phyloP scores from a whole-genome alignment of 2,113 vertebrate genomes.

The Leptosomus discolor region DNA sequence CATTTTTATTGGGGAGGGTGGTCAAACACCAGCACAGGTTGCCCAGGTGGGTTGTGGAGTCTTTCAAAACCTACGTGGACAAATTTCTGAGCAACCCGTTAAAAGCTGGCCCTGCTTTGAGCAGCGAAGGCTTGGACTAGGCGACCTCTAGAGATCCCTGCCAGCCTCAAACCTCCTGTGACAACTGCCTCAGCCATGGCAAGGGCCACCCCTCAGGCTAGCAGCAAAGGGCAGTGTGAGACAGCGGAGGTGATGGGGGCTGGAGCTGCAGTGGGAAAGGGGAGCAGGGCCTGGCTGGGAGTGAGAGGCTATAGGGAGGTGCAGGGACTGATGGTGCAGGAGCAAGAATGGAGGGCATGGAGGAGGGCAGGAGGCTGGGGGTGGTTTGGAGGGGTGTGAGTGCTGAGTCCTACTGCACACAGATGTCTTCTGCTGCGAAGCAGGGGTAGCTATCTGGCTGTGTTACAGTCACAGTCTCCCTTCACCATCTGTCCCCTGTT shows the following conservation, averaged over 20 bases:
- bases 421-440: not conserved
- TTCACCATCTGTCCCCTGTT: not conserved
- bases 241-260: too few relatives aligned
- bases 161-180: not conserved
- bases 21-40: not conserved
- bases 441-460: not conserved
- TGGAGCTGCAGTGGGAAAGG: not conserved
- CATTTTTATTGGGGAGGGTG: not conserved
- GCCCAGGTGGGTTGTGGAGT: not conserved
- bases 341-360: not conserved
- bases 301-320: not conserved
- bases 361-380: not conserved
- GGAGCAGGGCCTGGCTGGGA: not conserved
- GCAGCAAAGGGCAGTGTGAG: not conserved
- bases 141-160: not conserved
- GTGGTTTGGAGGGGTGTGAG: not conserved
- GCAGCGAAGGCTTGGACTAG: not conserved
- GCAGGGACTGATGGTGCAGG: not conserved
- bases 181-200: not conserved
- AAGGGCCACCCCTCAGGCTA: not conserved
- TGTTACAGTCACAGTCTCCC: not conserved
- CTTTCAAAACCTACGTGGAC: not conserved
- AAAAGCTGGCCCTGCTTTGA: not conserved
- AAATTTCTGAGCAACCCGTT: not conserved
- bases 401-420: not conserved